Base-by-base conservation (phyloP, 2,888 invertebrate species). In the Lithophane ornitopus region DNA sequence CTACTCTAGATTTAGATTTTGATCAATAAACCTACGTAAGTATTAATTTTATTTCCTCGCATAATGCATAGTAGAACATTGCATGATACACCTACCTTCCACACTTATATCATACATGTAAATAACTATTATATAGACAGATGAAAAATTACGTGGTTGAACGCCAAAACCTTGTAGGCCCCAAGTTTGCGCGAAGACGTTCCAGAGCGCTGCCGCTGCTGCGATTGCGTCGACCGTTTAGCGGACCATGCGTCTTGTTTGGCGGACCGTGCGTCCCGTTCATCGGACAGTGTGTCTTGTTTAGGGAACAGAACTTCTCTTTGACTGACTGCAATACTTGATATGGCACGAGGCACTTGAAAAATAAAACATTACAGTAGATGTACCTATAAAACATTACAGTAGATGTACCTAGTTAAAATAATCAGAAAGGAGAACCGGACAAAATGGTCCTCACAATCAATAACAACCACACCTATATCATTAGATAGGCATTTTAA, bases 91-190 rank as follows among this genome's bases (percentile, higher is more conserved):
- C 34, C 34, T 34, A 34, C 34, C 34, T 34, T 34, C 34, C 34
- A 4, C 34, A 34, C 2, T 34, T 2, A 34, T 34, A 34, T 3
- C 1, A 34, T n/a, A n/a, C n/a, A n/a, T n/a, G 3, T 3, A 34
- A 34, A 34, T 34, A 34, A 34, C 34, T 34, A 34, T 34, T 49
- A 7, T 49, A 46, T 49, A 49, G 2, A 49, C 28, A 52, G 11
- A 39, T n/a, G 54, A 63, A 78, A 72, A 72, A 70, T 80, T 76
- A 89, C 89, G 28, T 77, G 49, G 52, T 61, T 73, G 46, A 89
- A 86, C 14, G 65, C 7, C 22, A 88, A 67, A 26, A 81, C 80
- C 61, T 82, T 80, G 81, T 87, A 87, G 19, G 66, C 34, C 19
- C 71, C 62, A 41, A 74, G 1, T 56, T 62, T 77, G 6, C 70